Conservation (phyloP, 2,113 vertebrate genomes). For the Psettodes erumei region DNA sequence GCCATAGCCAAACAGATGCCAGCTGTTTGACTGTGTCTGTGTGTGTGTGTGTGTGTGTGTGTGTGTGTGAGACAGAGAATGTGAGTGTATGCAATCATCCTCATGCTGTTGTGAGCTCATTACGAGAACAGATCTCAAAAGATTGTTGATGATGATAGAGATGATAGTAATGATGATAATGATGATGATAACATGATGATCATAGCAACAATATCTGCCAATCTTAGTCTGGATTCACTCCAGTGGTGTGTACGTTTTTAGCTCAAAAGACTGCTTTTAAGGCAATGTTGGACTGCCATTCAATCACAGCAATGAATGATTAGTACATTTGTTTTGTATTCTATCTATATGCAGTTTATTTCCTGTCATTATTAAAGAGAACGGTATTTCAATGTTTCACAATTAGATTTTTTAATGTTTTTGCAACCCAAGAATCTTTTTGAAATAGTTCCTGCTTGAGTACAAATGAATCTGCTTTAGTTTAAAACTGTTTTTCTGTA, state of each 20-base stretch:
- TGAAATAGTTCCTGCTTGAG: too few relatives aligned
- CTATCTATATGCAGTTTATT: too few relatives aligned
- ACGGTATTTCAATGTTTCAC: too few relatives aligned
- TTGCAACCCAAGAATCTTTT: too few relatives aligned
- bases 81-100: constrained; percentile 55
- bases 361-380: too few relatives aligned
- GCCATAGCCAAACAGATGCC: constrained; percentile 55
- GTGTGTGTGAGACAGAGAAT: background rate
- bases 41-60: constrained; percentile 29
- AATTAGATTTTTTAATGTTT: too few relatives aligned
- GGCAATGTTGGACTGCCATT: background rate
- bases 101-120: constrained; percentile 67
- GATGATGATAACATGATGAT: constrained; percentile 60
- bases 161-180: constrained; percentile 64
- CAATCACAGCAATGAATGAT: background rate
- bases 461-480: too few relatives aligned
- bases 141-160: constrained; percentile 65
- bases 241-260: constrained; percentile 1
- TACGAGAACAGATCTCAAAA: constrained; percentile 63
- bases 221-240: constrained; percentile 27
- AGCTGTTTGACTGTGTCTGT: constrained; percentile 56
- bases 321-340: background rate
- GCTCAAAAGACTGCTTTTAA: background rate
- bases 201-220: constrained; percentile 46
- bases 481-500: too few relatives aligned